These are phyloP conservation scores for Tryphoninae sp. DNA, from an alignment of 2,888 invertebrate species.

Conservation along the genomic window DNA sequence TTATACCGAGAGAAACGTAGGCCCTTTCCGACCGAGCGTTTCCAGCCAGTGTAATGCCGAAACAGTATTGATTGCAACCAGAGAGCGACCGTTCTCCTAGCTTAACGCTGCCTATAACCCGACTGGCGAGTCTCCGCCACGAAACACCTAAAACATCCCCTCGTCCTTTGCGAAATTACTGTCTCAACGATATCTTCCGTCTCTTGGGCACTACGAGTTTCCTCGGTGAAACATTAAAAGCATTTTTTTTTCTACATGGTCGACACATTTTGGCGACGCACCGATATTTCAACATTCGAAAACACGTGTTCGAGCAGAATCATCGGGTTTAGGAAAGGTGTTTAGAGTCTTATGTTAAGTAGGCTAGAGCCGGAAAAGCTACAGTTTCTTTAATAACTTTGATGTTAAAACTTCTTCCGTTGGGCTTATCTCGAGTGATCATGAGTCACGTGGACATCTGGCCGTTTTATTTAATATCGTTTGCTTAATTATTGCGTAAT, in stretches of 20 bases:
- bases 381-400: background rate
- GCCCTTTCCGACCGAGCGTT: conserved; percentile 79
- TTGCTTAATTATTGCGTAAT: no score
- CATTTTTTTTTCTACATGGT: background rate
- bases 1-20: conserved; percentile 76
- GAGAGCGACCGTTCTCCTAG: conserved; percentile 69
- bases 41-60: conserved; percentile 80
- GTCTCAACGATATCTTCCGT: conserved; percentile 22
- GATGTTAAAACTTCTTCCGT: background rate
- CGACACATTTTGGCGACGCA: background rate
- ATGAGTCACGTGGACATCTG: background rate
- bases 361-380: conserved; percentile 7
- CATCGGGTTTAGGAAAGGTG: background rate
- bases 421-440: background rate
- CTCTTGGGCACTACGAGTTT: background rate
- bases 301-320: background rate
- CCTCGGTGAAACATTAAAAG: conserved; percentile 12
- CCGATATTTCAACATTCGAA: background rate
- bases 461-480: background rate
- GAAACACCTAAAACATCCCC: conserved; percentile 49
- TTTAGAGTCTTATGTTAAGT: background rate
- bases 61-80: conserved; percentile 80
- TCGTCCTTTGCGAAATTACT: conserved; percentile 30
- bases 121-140: conserved; percentile 34
- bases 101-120: conserved; percentile 68